These are phyloP conservation scores for Drosophila mulleri DNA, from an alignment of 2,888 invertebrate genomes.

Conservation along the genomic window DNA sequence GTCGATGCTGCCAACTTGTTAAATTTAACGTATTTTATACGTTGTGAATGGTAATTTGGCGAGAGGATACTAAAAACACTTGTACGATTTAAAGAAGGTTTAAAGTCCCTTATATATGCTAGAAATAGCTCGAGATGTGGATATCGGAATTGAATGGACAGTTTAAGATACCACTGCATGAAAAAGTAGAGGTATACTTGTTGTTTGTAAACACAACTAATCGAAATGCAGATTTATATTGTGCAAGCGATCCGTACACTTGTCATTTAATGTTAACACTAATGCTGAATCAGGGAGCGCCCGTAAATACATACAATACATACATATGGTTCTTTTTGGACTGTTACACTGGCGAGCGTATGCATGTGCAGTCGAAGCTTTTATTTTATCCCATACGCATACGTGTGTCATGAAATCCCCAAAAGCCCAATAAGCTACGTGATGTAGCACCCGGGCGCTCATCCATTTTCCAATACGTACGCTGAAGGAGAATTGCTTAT, in stretches of 20 bases:
- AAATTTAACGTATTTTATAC: no score
- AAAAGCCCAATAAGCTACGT: constrained; percentile 59
- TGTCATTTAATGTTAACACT: constrained; percentile 88
- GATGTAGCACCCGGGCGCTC: constrained; percentile 63
- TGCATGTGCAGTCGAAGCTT: constrained; percentile 86
- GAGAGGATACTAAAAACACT: constrained; percentile 35
- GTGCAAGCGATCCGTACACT: constrained; percentile 91
- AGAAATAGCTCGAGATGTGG: constrained; percentile 45
- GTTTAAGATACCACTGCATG: constrained; percentile 14
- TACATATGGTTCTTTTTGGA: constrained; percentile 95
- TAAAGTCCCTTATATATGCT: constrained; percentile 2
- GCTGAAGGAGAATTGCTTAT: constrained; percentile 77
- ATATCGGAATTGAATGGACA: constrained; percentile 32
- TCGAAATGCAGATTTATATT: constrained; percentile 86
- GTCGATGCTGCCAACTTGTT: no score
- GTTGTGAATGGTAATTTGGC: constrained; percentile 1
- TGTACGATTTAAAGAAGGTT: constrained; percentile 22
- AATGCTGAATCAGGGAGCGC: constrained; percentile 83
- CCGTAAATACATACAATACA: constrained; percentile 90
- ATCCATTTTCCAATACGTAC: constrained; percentile 82
- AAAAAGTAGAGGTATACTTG: constrained; percentile 85
- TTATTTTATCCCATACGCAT: constrained; percentile 85
- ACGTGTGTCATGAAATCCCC: constrained; percentile 68
- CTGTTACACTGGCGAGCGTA: constrained; percentile 88
- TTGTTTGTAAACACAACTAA: constrained; percentile 88